Evolutionary conservation across 2,797 vertebrate genomes (phyloP).

Genomic region (Pyrocephalus nanus): DNA sequence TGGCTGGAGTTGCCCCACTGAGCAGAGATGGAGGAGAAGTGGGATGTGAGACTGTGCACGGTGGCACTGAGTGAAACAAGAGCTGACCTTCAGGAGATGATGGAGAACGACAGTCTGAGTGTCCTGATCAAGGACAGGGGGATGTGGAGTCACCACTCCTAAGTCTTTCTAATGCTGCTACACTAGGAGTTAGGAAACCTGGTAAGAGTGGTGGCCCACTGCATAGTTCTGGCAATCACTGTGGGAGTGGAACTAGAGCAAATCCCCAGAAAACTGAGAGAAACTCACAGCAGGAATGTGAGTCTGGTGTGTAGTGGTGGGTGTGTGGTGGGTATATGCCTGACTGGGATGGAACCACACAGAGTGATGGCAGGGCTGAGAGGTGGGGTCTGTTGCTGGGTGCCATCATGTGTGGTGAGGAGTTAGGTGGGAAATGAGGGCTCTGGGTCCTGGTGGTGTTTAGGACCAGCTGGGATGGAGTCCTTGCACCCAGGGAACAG

Average conservation of each 20-base stretch:
- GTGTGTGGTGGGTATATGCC: accelerated
- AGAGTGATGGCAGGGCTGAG: background rate
- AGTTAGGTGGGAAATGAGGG: background rate
- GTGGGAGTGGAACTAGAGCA: background rate
- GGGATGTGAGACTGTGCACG: background rate
- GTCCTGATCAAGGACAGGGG: no score
- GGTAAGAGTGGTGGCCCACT: background rate
- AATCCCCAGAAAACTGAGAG: background rate
- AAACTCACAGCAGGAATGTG: background rate
- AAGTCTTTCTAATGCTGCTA: background rate
- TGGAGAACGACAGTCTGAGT: background rate
- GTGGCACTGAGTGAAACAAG: background rate
- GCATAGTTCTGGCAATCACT: background rate
- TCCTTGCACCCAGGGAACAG: background rate
- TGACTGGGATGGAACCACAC: background rate
- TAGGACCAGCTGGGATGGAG: background rate
- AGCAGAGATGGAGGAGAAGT: background rate
- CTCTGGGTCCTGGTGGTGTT: background rate
- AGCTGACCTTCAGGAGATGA: background rate
- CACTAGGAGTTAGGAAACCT: accelerated
- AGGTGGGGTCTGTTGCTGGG: accelerated
- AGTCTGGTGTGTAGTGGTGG: accelerated
- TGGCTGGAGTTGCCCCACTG: background rate
- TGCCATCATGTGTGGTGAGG: background rate
- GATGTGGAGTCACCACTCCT: background rate